phyloP scores from a whole-genome alignment of 1,140 invertebrate genomes.

The Conus betulinus region DNA sequence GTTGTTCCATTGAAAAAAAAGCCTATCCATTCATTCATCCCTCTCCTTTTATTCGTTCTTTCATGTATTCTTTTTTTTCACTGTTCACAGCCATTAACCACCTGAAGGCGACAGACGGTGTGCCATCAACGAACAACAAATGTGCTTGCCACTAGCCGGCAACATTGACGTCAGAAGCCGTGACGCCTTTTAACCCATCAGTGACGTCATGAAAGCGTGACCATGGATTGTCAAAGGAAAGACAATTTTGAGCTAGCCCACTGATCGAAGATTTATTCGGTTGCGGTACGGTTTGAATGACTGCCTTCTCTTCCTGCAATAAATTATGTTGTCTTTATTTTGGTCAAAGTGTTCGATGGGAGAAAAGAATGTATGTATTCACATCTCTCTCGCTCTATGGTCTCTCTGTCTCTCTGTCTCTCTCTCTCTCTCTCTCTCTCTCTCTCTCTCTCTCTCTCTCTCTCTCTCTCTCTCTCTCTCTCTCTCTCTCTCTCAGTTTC shows the following conservation, averaged over 20 bases:
- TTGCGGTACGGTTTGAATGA: not conserved
- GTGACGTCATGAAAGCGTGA: not conserved
- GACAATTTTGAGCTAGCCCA: not conserved
- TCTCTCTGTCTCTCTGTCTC: too few species aligned
- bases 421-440: too few species aligned
- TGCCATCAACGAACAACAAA: constrained; percentile 15
- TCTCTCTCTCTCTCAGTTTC: too few species aligned
- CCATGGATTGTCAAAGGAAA: not conserved
- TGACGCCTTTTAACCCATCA: not conserved
- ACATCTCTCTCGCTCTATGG: too few species aligned
- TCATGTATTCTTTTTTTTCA: not conserved
- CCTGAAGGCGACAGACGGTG: not conserved
- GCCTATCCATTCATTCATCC: too few species aligned
- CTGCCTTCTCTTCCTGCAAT: not conserved
- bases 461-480: too few species aligned
- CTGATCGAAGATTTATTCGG: not conserved
- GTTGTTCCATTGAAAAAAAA: too few species aligned
- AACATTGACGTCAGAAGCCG: too few species aligned
- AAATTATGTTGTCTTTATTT: too few species aligned
- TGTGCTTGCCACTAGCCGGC: not conserved
- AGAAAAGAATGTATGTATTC: too few species aligned
- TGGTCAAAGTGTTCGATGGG: too few species aligned
- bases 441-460: too few species aligned
- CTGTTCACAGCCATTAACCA: constrained; percentile 9
- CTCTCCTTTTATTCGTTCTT: not conserved